Percentiles rank a stretch among this genome's conserved stretches.
Conservation (phyloP, 2,797 vertebrate species). For the Poeciliopsis paucimaculata region DNA sequence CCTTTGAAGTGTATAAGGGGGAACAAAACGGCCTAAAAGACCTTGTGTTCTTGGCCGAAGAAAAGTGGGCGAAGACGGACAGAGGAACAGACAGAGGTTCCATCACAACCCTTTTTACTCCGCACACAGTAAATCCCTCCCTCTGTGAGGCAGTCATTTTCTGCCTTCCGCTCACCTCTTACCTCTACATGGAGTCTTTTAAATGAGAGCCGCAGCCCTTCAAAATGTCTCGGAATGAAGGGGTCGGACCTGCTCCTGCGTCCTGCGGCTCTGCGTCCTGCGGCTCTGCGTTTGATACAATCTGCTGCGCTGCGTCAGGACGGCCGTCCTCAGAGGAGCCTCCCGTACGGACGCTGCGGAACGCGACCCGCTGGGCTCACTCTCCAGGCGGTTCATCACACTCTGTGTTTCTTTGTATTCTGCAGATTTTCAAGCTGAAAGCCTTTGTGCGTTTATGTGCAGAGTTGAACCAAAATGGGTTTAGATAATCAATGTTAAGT, state of each 20-base stretch:
- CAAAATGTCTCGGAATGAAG: background rate
- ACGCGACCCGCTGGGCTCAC: background rate
- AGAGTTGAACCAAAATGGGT: constrained; percentile 1
- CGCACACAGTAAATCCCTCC: constrained; percentile 5
- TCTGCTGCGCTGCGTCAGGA: constrained; percentile 9
- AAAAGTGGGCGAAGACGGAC: constrained; percentile 1
- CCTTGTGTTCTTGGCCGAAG: constrained; percentile 2
- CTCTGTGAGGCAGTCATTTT: background rate
- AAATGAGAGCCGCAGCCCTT: constrained; percentile 12
- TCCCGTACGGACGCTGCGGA: background rate
- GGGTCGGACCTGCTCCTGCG: background rate
- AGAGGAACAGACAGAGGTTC: constrained; percentile 20
- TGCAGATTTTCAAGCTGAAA: background rate
- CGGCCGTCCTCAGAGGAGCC: constrained; percentile 4
- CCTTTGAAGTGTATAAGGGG: constrained; percentile 10
- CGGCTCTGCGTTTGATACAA: constrained; percentile 11
- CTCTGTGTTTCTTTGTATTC: background rate
- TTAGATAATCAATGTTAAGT: constrained; percentile 38
- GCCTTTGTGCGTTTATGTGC: background rate
- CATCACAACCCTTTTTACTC: constrained; percentile 21
- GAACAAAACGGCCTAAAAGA: constrained; percentile 1
- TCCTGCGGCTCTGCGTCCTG: background rate
- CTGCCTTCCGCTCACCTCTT: constrained; percentile 23
- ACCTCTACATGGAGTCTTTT: constrained; percentile 35
- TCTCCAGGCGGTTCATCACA: background rate